These are phyloP conservation scores for Sebastiscus tertius DNA, from an alignment of 2,797 vertebrate genomes.

Conservation along the genomic window DNA sequence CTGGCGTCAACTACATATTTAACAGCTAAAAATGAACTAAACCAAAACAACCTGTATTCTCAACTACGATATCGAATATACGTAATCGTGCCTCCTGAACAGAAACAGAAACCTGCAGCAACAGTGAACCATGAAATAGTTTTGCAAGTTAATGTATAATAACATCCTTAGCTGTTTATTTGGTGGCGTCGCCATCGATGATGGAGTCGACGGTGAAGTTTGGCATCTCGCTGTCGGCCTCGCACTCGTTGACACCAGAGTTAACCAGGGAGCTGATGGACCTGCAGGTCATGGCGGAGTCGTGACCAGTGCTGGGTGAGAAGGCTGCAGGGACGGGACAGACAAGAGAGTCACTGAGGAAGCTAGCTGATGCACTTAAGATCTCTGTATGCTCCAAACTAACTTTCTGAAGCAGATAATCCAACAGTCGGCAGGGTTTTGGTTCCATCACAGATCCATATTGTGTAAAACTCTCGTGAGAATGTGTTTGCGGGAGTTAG, in stretches of 20 bases:
- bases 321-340: constrained; percentile 83
- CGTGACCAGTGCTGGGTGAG: constrained; percentile 82
- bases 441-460: too few species aligned
- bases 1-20: background rate
- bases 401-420: background rate
- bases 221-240: constrained; percentile 74
- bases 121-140: background rate
- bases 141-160: background rate
- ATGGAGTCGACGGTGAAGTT: constrained; percentile 81
- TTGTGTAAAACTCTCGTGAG: too few species aligned
- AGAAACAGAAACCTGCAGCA: constrained; percentile 6
- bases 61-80: background rate
- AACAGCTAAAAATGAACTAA: background rate
- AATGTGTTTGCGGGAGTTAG: too few species aligned
- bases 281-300: constrained; percentile 84
- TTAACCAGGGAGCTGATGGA: constrained; percentile 84
- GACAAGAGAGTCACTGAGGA: background rate
- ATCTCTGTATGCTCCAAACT: background rate
- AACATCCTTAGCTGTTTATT: constrained; percentile 47
- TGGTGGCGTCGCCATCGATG: constrained; percentile 76
- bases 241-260: constrained; percentile 86
- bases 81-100: background rate
- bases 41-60: background rate
- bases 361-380: background rate
- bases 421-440: background rate